Evolutionary conservation across 2,797 vertebrate species (phyloP).

Genomic region (Siniperca scherzeri): DNA sequence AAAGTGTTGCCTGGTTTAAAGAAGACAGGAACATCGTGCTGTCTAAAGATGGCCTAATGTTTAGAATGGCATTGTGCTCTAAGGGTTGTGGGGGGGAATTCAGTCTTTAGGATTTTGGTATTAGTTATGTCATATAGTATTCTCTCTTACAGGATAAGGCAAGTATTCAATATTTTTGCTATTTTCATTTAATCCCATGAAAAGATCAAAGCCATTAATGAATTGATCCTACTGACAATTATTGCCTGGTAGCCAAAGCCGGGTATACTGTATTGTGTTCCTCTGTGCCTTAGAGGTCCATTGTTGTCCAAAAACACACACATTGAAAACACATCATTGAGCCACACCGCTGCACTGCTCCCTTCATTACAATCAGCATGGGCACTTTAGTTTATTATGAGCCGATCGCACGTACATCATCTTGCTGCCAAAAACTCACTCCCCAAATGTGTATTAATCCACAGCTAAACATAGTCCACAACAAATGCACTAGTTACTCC

Average conservation of each 20-base stretch:
- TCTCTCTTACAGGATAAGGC: background rate
- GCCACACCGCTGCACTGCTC: background rate
- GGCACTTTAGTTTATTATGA: background rate
- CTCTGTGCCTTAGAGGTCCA: background rate
- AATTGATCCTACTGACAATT: background rate
- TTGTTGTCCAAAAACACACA: background rate
- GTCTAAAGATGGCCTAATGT: background rate
- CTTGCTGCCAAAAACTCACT: background rate
- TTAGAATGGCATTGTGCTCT: no score
- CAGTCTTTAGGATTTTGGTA: background rate
- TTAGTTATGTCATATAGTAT: background rate
- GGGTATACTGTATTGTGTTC: background rate
- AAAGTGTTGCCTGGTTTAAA: no score
- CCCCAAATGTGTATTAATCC: background rate
- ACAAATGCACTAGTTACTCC: background rate
- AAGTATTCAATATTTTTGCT: background rate
- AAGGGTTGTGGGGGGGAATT: background rate
- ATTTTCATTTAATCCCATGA: background rate
- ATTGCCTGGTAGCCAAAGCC: no score
- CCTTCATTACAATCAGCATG: background rate
- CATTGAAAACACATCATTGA: background rate
- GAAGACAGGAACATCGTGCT: no score
- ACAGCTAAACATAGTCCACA: background rate
- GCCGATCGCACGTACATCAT: no score
- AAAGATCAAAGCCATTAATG: background rate